Conservation (phyloP, 2,113 vertebrate genomes). For the Tragulus kanchil region DNA sequence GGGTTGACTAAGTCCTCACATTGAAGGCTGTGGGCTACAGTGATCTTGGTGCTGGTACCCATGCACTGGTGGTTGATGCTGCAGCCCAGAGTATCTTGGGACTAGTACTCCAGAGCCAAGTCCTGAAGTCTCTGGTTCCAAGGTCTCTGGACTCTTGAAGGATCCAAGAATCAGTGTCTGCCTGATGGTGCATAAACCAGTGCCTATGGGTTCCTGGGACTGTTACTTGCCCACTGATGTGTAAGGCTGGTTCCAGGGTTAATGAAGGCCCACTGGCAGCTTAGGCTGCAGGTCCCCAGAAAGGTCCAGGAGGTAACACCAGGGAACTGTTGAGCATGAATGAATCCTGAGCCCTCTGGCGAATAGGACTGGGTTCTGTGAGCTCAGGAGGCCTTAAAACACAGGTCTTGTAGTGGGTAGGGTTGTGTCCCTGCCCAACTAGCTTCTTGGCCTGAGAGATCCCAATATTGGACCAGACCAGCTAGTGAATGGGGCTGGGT, state of each 20-base stretch:
- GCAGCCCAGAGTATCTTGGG: neutral
- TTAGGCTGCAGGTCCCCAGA: neutral
- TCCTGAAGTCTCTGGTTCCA: neutral
- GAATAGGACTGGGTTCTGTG: neutral
- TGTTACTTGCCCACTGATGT: neutral
- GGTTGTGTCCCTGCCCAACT: neutral
- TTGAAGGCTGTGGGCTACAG: neutral
- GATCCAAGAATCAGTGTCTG: neutral
- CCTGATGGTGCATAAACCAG: neutral
- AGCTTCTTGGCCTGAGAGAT: neutral
- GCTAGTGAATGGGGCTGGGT: neutral
- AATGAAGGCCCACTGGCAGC: neutral
- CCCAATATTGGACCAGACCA: neutral
- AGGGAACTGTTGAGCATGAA: neutral
- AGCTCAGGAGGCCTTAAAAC: neutral
- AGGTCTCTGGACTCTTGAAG: too few relatives aligned
- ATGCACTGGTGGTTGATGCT: neutral
- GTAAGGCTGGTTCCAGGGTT: neutral
- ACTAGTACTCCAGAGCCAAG: neutral
- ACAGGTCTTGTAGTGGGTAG: neutral
- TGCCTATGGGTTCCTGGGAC: neutral
- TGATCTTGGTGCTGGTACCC: neutral
- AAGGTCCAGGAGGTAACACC: neutral
- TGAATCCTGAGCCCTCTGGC: neutral
- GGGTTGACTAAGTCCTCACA: neutral